Evolutionary conservation across 1,140 invertebrate species (phyloP).

Genomic region (Drosophila takahashii): DNA sequence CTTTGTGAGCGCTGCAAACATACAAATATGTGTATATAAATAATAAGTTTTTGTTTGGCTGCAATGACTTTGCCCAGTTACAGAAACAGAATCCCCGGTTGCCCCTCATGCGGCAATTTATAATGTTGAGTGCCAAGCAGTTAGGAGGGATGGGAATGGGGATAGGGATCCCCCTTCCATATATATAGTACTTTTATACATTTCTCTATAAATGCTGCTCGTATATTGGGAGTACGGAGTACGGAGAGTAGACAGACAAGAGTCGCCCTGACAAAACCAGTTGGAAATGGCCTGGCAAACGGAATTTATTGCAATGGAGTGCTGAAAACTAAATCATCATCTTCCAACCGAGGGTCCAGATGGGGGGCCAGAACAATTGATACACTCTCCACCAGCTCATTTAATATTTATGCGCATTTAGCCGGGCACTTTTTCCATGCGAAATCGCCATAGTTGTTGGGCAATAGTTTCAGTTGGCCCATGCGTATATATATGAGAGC

Average conservation of each 20-base stretch:
- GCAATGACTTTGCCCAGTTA: conserved; percentile 45
- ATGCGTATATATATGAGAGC: conserved; percentile 62
- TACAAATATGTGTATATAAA: conserved; percentile 53
- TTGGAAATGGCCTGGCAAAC: conserved; percentile 65
- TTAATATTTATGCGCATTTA: conserved; percentile 71
- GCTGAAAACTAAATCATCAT: conserved; percentile 70
- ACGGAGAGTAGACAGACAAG: conserved; percentile 39
- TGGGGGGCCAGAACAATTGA: conserved; percentile 43
- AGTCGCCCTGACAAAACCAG: conserved; percentile 62
- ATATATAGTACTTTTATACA: conserved; percentile 1
- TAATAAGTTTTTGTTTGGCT: conserved; percentile 66
- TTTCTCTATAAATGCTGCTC: conserved; percentile 9
- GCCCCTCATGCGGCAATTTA: conserved; percentile 50
- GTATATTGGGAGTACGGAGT: conserved; percentile 7
- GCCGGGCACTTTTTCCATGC: conserved; percentile 44
- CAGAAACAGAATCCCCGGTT: neutral
- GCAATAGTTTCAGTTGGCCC: conserved; percentile 52
- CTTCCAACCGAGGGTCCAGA: conserved; percentile 31
- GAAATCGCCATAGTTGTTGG: neutral
- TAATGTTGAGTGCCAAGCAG: conserved; percentile 64
- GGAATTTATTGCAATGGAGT: conserved; percentile 71
- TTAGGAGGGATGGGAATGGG: conserved; percentile 6
- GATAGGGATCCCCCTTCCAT: conserved; percentile 17
- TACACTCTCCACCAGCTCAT: conserved; percentile 62
- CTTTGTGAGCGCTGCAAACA: conserved; percentile 28